These are phyloP conservation scores for Drosophila repletoides DNA, from an alignment of 1,140 invertebrate genomes.

Conservation along the genomic window DNA sequence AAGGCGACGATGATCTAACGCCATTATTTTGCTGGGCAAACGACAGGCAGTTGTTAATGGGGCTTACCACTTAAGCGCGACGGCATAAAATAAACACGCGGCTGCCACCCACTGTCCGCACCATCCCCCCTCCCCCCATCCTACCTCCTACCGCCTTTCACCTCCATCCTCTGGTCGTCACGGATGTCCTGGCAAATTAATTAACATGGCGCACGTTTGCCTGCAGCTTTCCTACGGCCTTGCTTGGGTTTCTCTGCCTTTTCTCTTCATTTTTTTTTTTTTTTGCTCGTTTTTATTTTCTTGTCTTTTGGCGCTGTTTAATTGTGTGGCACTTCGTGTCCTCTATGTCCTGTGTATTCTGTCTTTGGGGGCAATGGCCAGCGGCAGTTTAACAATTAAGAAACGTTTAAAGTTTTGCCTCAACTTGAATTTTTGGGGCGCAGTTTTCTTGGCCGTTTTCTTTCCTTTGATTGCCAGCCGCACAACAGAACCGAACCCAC, in stretches of 20 bases:
- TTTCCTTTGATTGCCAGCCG: slow-evolving; percentile 42
- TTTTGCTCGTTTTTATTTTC: slow-evolving; percentile 15
- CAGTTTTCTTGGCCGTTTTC: slow-evolving; percentile 36
- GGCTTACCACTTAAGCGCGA: slow-evolving; percentile 79
- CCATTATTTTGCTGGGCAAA: slow-evolving; percentile 74
- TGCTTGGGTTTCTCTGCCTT: slow-evolving; percentile 11
- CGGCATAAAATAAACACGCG: slow-evolving; percentile 77
- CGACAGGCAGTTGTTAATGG: slow-evolving; percentile 80
- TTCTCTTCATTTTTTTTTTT: slow-evolving; percentile 22
- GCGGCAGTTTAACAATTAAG: slow-evolving; percentile 74
- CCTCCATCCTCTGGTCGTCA: neutral
- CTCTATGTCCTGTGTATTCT: neutral
- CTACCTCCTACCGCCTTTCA: neutral
- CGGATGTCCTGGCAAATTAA: slow-evolving; percentile 80
- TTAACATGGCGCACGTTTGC: slow-evolving; percentile 64
- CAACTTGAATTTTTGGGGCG: slow-evolving; percentile 37
- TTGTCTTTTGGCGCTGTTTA: slow-evolving; percentile 48
- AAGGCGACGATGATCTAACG: slow-evolving; percentile 77
- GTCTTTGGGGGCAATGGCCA: slow-evolving; percentile 20
- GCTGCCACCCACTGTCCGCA: slow-evolving; percentile 12
- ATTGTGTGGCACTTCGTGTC: slow-evolving; percentile 51
- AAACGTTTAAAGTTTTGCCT: slow-evolving; percentile 71
- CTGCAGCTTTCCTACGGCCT: slow-evolving; percentile 21
- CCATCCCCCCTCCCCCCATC: neutral
- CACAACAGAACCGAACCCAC: neutral